A percentile compares a stretch with the other conserved stretches of the same genome.
Evolutionary conservation across 2,888 invertebrate species (phyloP).

Genomic region (Sarcophaga variegata): DNA sequence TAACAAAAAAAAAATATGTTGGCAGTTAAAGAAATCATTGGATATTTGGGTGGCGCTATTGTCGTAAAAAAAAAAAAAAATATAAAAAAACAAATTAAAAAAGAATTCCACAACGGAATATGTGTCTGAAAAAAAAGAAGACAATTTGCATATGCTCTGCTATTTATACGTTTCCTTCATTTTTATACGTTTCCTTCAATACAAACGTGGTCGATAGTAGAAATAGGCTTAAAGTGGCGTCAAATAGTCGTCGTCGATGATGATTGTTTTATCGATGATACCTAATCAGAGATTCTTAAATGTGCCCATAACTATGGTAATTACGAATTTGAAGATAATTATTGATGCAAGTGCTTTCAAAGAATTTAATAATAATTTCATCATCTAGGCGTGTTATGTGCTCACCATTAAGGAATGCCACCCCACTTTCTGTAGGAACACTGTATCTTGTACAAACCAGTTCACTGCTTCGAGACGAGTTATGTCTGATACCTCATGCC

Average conservation of each 20-base stretch:
- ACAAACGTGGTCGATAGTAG: neutral
- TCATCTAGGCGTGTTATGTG: too few species aligned
- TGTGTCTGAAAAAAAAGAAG: constrained; percentile 38
- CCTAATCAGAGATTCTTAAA: constrained; percentile 50
- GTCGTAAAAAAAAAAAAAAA: constrained; percentile 17
- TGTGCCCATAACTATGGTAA: neutral
- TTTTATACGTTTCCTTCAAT: constrained; percentile 17
- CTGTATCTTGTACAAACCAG: too few species aligned
- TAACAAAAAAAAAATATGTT: constrained; percentile 29
- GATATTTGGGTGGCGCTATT: constrained; percentile 65
- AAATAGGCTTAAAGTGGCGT: constrained; percentile 70
- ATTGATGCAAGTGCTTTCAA: too few species aligned
- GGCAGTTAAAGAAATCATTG: constrained; percentile 67
- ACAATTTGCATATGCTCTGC: constrained; percentile 13
- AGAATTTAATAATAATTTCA: too few species aligned
- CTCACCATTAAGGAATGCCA: too few species aligned
- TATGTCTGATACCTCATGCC: too few species aligned
- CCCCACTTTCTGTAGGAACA: too few species aligned
- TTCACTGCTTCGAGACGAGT: too few species aligned
- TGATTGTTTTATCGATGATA: constrained; percentile 71
- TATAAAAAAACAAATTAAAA: constrained; percentile 38
- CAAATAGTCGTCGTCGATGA: constrained; percentile 72
- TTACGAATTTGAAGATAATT: neutral
- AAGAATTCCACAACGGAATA: constrained; percentile 17
- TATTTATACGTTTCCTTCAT: constrained; percentile 26